Evolutionary conservation across 2,888 invertebrate species (phyloP).

Genomic region (Luperina nickerlii): DNA sequence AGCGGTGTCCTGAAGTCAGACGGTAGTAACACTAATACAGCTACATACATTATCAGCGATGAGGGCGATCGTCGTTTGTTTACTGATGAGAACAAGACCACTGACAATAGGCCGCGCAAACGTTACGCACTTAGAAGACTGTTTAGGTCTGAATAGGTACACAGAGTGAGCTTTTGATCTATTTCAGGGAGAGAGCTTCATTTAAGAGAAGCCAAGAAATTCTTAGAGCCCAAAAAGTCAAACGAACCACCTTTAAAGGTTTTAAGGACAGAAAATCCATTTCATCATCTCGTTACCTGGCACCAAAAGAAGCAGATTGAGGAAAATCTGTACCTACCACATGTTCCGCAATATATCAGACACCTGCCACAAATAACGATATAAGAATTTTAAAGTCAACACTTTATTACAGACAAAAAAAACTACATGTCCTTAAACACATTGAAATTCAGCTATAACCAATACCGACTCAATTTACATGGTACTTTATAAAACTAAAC

Average conservation of each 20-base stretch:
- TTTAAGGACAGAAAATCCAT: background rate
- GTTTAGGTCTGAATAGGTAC: constrained; percentile 2
- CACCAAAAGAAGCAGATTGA: background rate
- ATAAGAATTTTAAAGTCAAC: constrained; percentile 12
- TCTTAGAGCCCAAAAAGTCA: background rate
- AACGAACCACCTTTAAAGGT: too few relatives aligned
- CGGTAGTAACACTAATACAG: constrained; percentile 7
- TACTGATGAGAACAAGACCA: constrained; percentile 38
- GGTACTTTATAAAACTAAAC: constrained; percentile 47
- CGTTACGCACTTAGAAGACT: background rate
- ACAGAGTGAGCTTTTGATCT: background rate
- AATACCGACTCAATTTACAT: constrained; percentile 55
- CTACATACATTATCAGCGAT: background rate
- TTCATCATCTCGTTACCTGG: background rate
- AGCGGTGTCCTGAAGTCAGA: constrained; percentile 2
- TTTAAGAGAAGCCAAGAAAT: background rate
- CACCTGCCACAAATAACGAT: background rate
- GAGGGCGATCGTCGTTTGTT: constrained; percentile 19
- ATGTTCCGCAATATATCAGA: background rate
- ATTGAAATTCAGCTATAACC: constrained; percentile 33
- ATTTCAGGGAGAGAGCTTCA: background rate
- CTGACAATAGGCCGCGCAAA: constrained; percentile 1
- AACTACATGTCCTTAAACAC: background rate
- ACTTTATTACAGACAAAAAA: constrained; percentile 12
- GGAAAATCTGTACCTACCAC: background rate